Base-by-base conservation (phyloP, 1,140 invertebrate species). In the Pogonomyrmex barbatus region DNA sequence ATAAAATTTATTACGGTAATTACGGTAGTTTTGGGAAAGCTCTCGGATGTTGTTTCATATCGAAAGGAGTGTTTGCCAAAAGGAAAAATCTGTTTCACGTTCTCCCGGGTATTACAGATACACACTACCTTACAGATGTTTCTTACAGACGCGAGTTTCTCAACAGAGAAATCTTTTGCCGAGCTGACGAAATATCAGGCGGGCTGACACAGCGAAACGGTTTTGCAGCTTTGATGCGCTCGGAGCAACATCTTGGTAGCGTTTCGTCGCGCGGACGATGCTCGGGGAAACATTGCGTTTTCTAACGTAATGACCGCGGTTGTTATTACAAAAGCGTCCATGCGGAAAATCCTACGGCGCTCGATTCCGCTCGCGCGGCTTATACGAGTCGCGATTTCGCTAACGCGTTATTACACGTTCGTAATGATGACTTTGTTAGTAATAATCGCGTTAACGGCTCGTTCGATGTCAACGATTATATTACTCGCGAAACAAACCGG, bases 161-260 rank as follows among this genome's bases (percentile, higher is more conserved):
- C 78, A 81, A 56, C 76, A 17, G 78, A 68, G 63, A 81, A 81
- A 81, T 81, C 78, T 81, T 70, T 81, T 56, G 65, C 63, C 65
- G 63, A 70, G 78, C 65, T 81, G 78, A 81, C 78, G 78, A 81
- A 81, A 81, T 50, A 70, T 47, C 75, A 78, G 58, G 58, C 75
- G 65, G 71, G 71, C 71, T 81, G 78, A 81, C 78, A 70, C 78
- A 70, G 78, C 78, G 65, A 81, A 81, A 81, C 65, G 24, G 47
- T 63, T 68, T 81, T 56, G 50, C 63, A 56, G 65, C 52, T 81
- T 81, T 70, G 78, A 81, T 70, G 78, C 78, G 50, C 78, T 70
- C n/a, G 67, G 50, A 70, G 50, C 45, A 70, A 81, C 78, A 56
- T 81, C 78, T 81, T 33, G 39, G 65, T 58, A 47, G 67, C 39